Evolutionary conservation across 2,888 invertebrate species (phyloP), one percentile per base, ranked within the genome.

Genomic region (Apomyelois bistriatella): DNA sequence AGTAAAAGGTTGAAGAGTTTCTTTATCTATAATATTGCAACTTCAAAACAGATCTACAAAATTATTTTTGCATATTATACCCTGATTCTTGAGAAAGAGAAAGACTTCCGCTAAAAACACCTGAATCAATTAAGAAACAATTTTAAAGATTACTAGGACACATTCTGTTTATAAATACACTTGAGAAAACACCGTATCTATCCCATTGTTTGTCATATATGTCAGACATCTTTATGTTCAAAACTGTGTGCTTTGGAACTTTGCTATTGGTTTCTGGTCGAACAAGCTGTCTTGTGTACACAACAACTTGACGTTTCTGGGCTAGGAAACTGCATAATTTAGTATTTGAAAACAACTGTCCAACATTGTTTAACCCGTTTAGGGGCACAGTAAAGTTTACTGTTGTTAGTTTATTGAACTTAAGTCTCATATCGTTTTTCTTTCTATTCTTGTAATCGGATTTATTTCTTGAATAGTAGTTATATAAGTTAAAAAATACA

Each of bases 241-340:
- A 28, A 49, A 49, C 42, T 40, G 38, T 49, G 22, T 35, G 32
- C 16, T 28, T 49, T 13, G 13, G 40, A 48, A 49, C 28, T 38
- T 48, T 13, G 15, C 38, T 28, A 38, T 30, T 49, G 38, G 22
- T 40, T 48, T 48, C 17, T 15, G 13, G 40, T 50, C 6, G 32
- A n/a, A 38, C 38, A 30, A 50, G 30, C 22, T 22, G 36, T 37
- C 35, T 37, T 37, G 37, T 37, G 36, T 48, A 12, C 38, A 37
- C 17, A 36, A 8, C 13, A 35, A 36, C 35, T 40, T 40, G 49
- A 50, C 49, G 32, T 50, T 50, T 50, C 40, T 50, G 16, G 49
- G 49, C 40, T 41, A 30, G 41, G 15, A 35, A 35, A 30, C 46
- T 46, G 46, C 32, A 35, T 46, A 30, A 32, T 32, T 46, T 16